These are phyloP conservation scores for Pycnomerus fuliginosus DNA, from an alignment of 2,888 invertebrate species.

Conservation along the genomic window DNA sequence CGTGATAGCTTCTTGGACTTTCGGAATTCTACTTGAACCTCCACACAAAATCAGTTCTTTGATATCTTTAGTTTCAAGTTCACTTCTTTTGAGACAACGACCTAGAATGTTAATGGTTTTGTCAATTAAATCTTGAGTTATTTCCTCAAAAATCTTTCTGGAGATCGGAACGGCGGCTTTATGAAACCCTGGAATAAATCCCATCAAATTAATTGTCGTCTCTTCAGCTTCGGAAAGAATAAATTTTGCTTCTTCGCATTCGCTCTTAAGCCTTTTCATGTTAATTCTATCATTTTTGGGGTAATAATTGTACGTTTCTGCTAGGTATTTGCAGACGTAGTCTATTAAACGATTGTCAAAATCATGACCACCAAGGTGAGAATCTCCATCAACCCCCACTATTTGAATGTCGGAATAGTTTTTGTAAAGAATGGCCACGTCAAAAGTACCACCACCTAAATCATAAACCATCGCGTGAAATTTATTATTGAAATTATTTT, in stretches of 20 bases:
- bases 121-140: conserved; percentile 25
- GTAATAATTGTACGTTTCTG: conserved; percentile 23
- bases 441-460: conserved; percentile 37
- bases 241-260: conserved; percentile 29
- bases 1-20: conserved; percentile 29
- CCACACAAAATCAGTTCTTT: conserved; percentile 37
- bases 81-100: conserved; percentile 26
- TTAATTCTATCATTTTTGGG: conserved; percentile 10
- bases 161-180: conserved; percentile 13
- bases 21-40: conserved; percentile 38
- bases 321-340: conserved; percentile 19
- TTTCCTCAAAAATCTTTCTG: conserved; percentile 31
- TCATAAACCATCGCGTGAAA: conserved; percentile 32
- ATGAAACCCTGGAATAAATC: too few relatives aligned
- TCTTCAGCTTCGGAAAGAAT: conserved; percentile 19
- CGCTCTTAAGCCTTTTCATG: conserved; percentile 23
- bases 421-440: conserved; percentile 31
- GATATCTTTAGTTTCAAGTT: conserved; percentile 28
- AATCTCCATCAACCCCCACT: conserved; percentile 32
- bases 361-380: conserved; percentile 37
- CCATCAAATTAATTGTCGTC: conserved; percentile 12
- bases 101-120: conserved; percentile 29
- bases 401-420: conserved; percentile 23
- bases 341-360: conserved; percentile 31
- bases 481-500: conserved; percentile 16